Base-by-base conservation (phyloP, 2,888 invertebrate species). In the Caenorhabditis drosophilae region DNA sequence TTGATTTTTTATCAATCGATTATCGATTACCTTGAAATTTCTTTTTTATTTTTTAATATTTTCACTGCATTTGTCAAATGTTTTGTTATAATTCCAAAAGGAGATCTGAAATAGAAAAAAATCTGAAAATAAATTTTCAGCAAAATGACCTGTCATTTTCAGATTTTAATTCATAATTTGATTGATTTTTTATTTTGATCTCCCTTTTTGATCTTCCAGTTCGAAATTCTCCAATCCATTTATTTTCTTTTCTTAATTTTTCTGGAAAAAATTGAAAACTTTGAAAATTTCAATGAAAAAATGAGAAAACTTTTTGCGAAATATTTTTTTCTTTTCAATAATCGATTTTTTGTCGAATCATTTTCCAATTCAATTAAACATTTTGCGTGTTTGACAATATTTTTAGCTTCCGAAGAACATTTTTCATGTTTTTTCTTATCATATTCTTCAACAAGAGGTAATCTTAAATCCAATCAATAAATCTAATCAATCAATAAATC, bases 371-470 rank as follows among this genome's bases (percentile, higher is more conserved):
- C 27, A 12, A 71, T 48, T 9, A 75, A 34, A 42, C 75, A 75
- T 48, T 67, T 59, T 1, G 75, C 74, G 34, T 75, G 75, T 46
- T 52, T 52, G 0, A 66, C 56, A 3, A 75, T 49, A 4, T 59
- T 58, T 35, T 59, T 57, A 12, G 75, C 70, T 4, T 57, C 55
- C 0, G 61, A 59, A 7, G 69, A 54, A 35, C 75, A 75, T 11
- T 60, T 59, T 31, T 61, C 57, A 26, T 67, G 67, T 2, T 25
- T 50, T 4, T 67, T 56, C 16, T 54, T 38, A 25, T 67, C 55
- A 22, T 67, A 57, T 4, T 55, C 48, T 40, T 59, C 55, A 2
- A 66, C 59, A 2, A 60, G 50, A 15, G 51, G 6, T 26, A 67
- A 18, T 57, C 60, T 60, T 47, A 35, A 58, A 58, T 40, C 11